A percentile compares a stretch with the other conserved stretches of the same genome.
phyloP scores from a whole-genome alignment of 2,888 invertebrate genomes.

The Pyrochroa serraticornis region DNA sequence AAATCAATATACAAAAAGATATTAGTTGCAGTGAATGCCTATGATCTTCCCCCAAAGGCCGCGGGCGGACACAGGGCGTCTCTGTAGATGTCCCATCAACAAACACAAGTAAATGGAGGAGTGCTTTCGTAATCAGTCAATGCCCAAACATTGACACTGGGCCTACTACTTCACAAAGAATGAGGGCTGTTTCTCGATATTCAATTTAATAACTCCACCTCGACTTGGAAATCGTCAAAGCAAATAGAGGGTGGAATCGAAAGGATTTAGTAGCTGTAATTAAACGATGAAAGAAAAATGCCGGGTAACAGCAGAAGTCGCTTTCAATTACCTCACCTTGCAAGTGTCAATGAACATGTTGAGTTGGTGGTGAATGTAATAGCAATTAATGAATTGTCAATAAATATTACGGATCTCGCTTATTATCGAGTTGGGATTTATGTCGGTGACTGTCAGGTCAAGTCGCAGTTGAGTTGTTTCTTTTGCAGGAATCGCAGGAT shows the following conservation, averaged over 20 bases:
- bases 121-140: conserved; percentile 42
- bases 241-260: conserved; percentile 30
- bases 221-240: conserved; percentile 36
- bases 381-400: no score
- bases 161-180: conserved; percentile 36
- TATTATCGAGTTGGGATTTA: conserved; percentile 6
- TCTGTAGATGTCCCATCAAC: conserved; percentile 36
- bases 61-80: conserved; percentile 29
- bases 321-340: conserved; percentile 13
- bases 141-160: conserved; percentile 46
- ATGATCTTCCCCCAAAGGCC: conserved; percentile 32
- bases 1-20: conserved; percentile 42
- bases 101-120: conserved; percentile 40
- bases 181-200: conserved; percentile 39
- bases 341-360: conserved; percentile 6
- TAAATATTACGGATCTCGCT: no score
- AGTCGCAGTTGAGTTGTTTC: conserved; percentile 16
- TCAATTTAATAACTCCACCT: conserved; percentile 40
- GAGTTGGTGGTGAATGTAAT: no score
- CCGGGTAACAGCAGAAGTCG: conserved; percentile 12
- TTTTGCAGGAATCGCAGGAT: conserved; percentile 24
- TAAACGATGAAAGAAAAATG: conserved; percentile 26
- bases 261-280: conserved; percentile 22
- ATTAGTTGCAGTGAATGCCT: conserved; percentile 41
- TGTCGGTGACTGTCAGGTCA: conserved; percentile 9